Evolutionary conservation across 2,797 vertebrate species (phyloP).

Genomic region (Bradypodion ventrale): DNA sequence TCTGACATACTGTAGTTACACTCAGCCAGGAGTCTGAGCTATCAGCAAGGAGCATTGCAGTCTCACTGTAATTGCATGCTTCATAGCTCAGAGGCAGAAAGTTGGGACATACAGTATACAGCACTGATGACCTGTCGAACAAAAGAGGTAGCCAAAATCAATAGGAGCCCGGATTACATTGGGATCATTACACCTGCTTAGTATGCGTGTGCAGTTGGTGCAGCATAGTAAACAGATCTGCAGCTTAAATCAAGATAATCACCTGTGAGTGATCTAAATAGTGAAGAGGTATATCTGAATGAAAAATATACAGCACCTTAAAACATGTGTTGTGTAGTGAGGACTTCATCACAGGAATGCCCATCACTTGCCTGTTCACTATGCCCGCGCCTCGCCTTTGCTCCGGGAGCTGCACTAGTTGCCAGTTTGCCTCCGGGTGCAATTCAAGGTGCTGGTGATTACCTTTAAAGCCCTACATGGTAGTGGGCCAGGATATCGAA

Average conservation of each 20-base stretch:
- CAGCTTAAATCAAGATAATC: neutral
- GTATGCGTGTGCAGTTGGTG: neutral
- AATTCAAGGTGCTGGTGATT: too few relatives aligned
- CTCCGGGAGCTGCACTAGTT: too few relatives aligned
- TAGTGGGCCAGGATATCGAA: too few relatives aligned
- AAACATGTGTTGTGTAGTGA: neutral
- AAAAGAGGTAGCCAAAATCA: slow-evolving; percentile 23
- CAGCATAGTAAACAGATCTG: neutral
- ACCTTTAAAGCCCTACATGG: too few relatives aligned
- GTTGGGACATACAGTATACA: slow-evolving; percentile 1
- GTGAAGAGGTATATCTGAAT: neutral
- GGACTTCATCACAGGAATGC: neutral
- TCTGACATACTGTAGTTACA: slow-evolving; percentile 48
- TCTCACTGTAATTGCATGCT: slow-evolving; percentile 41
- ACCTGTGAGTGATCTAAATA: neutral
- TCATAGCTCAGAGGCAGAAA: slow-evolving; percentile 17
- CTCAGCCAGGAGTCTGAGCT: slow-evolving; percentile 38
- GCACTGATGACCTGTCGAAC: slow-evolving; percentile 6
- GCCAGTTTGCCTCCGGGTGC: too few relatives aligned
- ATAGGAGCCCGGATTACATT: neutral
- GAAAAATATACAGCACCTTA: neutral
- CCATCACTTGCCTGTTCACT: neutral
- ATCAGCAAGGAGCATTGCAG: slow-evolving; percentile 43
- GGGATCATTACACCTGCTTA: neutral
- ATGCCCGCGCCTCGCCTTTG: too few relatives aligned